Evolutionary conservation across 2,888 invertebrate genomes (phyloP).

Genomic region (Tetragnatha montana): DNA sequence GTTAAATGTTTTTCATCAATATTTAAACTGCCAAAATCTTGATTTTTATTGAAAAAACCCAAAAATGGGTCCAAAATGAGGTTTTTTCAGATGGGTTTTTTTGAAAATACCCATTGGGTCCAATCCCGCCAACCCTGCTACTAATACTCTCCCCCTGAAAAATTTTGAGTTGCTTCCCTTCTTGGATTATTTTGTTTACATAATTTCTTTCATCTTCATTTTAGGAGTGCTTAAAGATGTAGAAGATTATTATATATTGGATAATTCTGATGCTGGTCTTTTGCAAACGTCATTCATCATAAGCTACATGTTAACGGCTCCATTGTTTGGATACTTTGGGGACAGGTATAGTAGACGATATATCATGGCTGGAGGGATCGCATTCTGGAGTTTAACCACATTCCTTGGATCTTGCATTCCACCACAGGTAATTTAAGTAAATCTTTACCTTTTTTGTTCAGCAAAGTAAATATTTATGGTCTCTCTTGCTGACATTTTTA

Average conservation of each 20-base stretch:
- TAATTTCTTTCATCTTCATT: background rate
- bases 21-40: no score
- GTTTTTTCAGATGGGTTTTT: no score
- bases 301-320: conserved; percentile 98
- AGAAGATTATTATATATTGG: conserved; percentile 84
- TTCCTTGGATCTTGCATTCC: conserved; percentile 90
- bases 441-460: no score
- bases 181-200: conserved; percentile 2
- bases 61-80: no score
- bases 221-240: conserved; percentile 84
- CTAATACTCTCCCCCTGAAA: no score
- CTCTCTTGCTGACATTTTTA: no score
- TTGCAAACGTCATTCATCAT: conserved; percentile 96
- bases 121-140: no score
- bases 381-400: conserved; percentile 95
- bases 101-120: no score
- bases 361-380: conserved; percentile 94
- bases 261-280: conserved; percentile 87
- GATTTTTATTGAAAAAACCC: no score
- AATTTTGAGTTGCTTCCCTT: no score
- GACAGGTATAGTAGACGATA: conserved; percentile 93
- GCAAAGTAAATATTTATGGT: no score
- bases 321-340: conserved; percentile 97
- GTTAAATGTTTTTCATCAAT: no score
- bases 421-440: conserved; percentile 72